Percentiles rank a stretch among this genome's conserved stretches.
Conservation (phyloP, 2,113 vertebrate species). For the Pangasianodon hypophthalmus region DNA sequence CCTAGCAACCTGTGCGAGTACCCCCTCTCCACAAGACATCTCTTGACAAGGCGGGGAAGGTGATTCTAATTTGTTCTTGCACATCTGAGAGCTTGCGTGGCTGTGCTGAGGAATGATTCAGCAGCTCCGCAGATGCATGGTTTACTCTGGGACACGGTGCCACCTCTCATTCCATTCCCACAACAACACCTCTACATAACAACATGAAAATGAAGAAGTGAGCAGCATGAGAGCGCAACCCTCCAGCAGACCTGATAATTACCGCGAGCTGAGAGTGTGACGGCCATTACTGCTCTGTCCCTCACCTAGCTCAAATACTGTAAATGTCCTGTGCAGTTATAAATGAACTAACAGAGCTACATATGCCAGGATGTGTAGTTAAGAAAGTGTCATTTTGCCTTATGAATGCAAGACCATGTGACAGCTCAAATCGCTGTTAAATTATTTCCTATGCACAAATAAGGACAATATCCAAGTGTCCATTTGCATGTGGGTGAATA, state of each 20-base stretch:
- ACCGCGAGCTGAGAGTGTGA: conserved; percentile 23
- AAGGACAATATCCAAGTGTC: not conserved
- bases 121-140: conserved; percentile 39
- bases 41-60: conserved; percentile 51
- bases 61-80: conserved; percentile 59
- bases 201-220: conserved; percentile 48
- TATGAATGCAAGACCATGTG: conserved; percentile 14
- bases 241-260: conserved; percentile 52
- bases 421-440: not conserved
- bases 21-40: conserved; percentile 41
- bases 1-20: conserved; percentile 47
- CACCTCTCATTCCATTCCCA: conserved; percentile 40
- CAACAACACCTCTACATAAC: conserved; percentile 41
- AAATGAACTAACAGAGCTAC: conserved; percentile 19
- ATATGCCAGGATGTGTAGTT: conserved; percentile 5
- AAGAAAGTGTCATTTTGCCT: conserved; percentile 21
- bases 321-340: conserved; percentile 31
- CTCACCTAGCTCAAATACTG: conserved; percentile 25
- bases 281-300: conserved; percentile 15
- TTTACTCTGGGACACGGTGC: conserved; percentile 47
- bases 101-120: conserved; percentile 47
- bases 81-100: conserved; percentile 46
- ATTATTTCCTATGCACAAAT: conserved; percentile 11
- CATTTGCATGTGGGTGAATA: not conserved
- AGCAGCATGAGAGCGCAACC: conserved; percentile 46